Base-by-base conservation (phyloP, 2,888 invertebrate species). In the Carabus problematicus region DNA sequence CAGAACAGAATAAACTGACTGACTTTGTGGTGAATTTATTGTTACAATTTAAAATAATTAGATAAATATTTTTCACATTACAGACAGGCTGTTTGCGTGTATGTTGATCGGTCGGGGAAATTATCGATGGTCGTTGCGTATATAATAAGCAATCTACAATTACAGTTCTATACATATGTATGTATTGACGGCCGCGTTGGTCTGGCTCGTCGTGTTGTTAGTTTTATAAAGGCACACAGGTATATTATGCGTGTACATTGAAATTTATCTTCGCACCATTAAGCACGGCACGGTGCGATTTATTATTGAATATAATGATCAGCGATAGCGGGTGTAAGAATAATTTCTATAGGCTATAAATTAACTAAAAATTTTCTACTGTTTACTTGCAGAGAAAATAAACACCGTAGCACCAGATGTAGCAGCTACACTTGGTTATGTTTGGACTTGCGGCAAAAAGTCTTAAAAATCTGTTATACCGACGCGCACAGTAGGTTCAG, bases 251-350 rank as follows among this genome's bases (percentile, higher is more conserved):
- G 58, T 66, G 45, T 59, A 18, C 56, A 39, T 56, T 59, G 19
- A 60, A 45, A 56, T 67, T 60, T 67, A 67, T 67, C 60, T 67
- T 42, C 60, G 67, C 67, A 60, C 67, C 60, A 67, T 67, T 67
- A 60, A 67, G 42, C 67, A 47, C 67, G 19, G 16, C 14, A 18
- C 16, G 3, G 9, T 19, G 18, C 52, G 67, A 67, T 67, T 67
- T 67, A 67, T 67, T 67, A 67, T 67, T 67, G 52, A 67, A 67
- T 60, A 60, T 52, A 59, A 59, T 67, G 67, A 67, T 67, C 52
- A 54, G 41, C 60, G 67, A 67, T 67, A 59, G 59, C 29, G 12
- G 41, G 58, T 11, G 11, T 41, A 66, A 66, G 42, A 59, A 59
- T 66, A 40, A 59, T 67, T 67, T 60, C 67, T 67, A 67, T 67